Base-by-base conservation (phyloP, 2,888 invertebrate genomes). In the Odontothrips loti region DNA sequence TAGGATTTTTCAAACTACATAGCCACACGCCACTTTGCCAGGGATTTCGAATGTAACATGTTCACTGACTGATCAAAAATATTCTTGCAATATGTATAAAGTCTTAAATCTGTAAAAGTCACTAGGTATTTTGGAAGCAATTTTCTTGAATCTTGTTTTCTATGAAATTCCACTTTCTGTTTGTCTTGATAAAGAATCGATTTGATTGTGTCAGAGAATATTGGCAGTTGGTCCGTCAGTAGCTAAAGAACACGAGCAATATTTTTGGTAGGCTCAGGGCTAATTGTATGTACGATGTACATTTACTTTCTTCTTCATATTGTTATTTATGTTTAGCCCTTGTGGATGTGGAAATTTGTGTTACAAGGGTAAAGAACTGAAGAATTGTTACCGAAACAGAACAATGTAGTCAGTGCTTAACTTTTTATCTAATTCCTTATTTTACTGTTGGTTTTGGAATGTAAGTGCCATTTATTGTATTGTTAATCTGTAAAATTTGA, bases 381-480 rank as follows among this genome's bases (percentile, higher is more conserved):
- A 75, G 68, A 27, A 75, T 23, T 75, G 23, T 27, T 75, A 27
- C 68, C 23, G 23, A 68, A 17, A 15, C 17, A 20, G 17, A 20
- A 20, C 20, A 20, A 58, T 58, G 17, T 23, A 68, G 68, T 27
- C 27, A 27, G 27, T 75, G 68, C 68, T 75, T 75, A 27, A 27
- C 20, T 20, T 75, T 75, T 75, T 75, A 75, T 75, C 23, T 58
- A 10, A 51, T 58, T 8, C n/a, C 17, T 6, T 58, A 58, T 75
- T 23, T 23, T 12, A 4, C 23, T 27, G 12, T 12, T 75, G 23
- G 23, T 27, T 58, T 58, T 58, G 17, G 68, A 75, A 23, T 27
- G 10, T 75, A 27, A 75, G 68, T 75, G 68, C 68, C 68, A 75
- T 75, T 75, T 75, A 75, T 27, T 75, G 68, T 27, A 75, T 23